phyloP scores from a whole-genome alignment of 2,113 vertebrate genomes.

The Stercorarius parasiticus region DNA sequence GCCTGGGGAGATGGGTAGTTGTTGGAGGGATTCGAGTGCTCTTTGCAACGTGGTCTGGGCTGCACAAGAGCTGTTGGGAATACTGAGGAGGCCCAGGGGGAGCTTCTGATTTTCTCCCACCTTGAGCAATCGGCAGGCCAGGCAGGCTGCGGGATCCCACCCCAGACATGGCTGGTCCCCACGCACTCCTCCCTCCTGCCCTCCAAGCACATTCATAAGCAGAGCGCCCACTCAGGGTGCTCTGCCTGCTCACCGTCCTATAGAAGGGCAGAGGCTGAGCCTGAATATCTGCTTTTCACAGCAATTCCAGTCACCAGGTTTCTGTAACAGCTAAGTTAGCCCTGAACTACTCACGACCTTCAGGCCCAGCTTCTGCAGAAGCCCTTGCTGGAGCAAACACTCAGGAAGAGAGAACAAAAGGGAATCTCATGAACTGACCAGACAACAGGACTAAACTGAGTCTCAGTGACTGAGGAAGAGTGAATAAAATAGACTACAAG shows the following conservation, averaged over 20 bases:
- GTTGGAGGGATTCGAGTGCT: rapidly evolving
- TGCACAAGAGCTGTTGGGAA: background rate
- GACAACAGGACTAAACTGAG: background rate
- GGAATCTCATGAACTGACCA: background rate
- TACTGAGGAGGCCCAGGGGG: rapidly evolving
- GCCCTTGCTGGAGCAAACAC: background rate
- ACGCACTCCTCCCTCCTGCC: background rate
- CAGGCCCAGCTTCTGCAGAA: background rate
- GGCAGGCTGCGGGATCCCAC: background rate
- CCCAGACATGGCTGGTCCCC: background rate
- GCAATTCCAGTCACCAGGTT: background rate
- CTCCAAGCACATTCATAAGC: background rate
- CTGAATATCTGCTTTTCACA: background rate
- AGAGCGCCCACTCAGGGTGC: background rate
- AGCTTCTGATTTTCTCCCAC: background rate
- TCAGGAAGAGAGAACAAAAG: background rate
- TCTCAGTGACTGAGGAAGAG: background rate
- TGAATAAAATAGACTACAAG: background rate
- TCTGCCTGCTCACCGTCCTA: background rate
- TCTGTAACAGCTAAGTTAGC: background rate
- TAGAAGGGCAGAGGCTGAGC: background rate
- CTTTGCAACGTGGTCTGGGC: background rate
- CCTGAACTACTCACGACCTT: background rate
- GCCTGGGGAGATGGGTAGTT: background rate
- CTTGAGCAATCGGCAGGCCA: background rate